Conservation (phyloP, 1,140 invertebrate species). For the Cydia fagiglandana region DNA sequence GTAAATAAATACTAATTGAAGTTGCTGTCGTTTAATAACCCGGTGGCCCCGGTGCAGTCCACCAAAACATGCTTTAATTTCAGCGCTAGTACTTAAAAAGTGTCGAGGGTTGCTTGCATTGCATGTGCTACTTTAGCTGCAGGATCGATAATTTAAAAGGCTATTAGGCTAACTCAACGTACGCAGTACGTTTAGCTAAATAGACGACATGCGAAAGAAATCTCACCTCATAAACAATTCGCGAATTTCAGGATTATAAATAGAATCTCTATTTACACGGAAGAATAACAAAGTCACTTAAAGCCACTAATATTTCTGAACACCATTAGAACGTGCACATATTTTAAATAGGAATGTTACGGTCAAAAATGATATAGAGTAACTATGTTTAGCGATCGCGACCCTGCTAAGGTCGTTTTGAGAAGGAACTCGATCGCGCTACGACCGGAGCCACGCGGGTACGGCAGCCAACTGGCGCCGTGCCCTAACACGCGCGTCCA, state of each 20-base stretch:
- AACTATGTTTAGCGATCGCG: slow-evolving; percentile 33
- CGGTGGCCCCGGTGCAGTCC: not conserved
- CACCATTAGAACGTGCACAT: slow-evolving; percentile 9
- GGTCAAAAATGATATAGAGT: not conserved
- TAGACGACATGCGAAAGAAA: slow-evolving; percentile 5
- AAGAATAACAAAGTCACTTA: not conserved
- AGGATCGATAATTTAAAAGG: slow-evolving; percentile 28
- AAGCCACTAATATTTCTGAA: slow-evolving; percentile 2
- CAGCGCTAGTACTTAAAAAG: not conserved
- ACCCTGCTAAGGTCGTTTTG: slow-evolving; percentile 46
- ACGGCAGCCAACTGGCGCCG: slow-evolving; percentile 70
- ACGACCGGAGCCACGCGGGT: slow-evolving; percentile 58
- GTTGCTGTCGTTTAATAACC: not conserved
- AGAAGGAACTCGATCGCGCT: slow-evolving; percentile 46
- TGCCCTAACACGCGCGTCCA: slow-evolving; percentile 59
- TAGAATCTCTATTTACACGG: slow-evolving; percentile 23
- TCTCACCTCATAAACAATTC: slow-evolving; percentile 29
- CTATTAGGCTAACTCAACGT: slow-evolving; percentile 2
- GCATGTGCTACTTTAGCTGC: slow-evolving; percentile 12
- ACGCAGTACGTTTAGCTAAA: not conserved
- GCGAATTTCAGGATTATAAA: slow-evolving; percentile 18
- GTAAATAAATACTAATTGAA: too few relatives aligned
- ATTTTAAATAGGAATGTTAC: slow-evolving; percentile 16
- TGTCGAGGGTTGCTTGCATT: slow-evolving; percentile 13
- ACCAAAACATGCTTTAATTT: slow-evolving; percentile 1